Evolutionary conservation across 2,888 invertebrate genomes (phyloP), one percentile per base, ranked within the genome.

Genomic region (Sesia bembeciformis): DNA sequence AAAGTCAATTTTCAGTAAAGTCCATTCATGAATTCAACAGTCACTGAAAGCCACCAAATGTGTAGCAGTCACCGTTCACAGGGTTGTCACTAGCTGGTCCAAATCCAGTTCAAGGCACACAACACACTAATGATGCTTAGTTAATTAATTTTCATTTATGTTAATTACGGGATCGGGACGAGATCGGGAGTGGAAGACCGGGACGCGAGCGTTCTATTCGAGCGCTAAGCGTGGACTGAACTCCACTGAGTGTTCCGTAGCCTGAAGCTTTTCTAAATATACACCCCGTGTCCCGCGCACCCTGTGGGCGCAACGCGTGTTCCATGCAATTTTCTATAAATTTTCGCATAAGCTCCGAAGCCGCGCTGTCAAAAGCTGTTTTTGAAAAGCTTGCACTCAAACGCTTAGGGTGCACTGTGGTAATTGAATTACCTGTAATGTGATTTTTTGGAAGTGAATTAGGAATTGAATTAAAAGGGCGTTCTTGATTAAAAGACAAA

Each of bases 321-420:
- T 72, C 74, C 81, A 80, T 87, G 84, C 86, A 86, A 85, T 87
- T 87, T 87, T 87, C 87, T 84, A 87, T 87, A 86, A 85, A 88
- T 84, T 86, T 85, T 86, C 86, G 78, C 81, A 76, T 82, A 84
- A 87, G 84, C 87, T 78, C 76, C 75, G 76, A 83, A 82, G 80
- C 84, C 80, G 68, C 71, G 76, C 84, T 85, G 86, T 86, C 87
- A 85, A 85, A 87, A 84, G 82, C 81, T 84, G 85, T 88, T 86
- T 84, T 83, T 79, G 72, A 70, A 67, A 63, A 71, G 68, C 72
- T 72, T 74, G 62, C 72, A 69, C 72, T 72, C 68, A 72, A 75
- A 70, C 70, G 64, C 69, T 71, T 65, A 62, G 69, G 68, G 72
- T 72, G 74, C 71, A 72, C 70, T 67, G 67, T 60, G 62, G 72